Conservation (phyloP, 2,113 vertebrate species). For the Megaceryle torquata region DNA sequence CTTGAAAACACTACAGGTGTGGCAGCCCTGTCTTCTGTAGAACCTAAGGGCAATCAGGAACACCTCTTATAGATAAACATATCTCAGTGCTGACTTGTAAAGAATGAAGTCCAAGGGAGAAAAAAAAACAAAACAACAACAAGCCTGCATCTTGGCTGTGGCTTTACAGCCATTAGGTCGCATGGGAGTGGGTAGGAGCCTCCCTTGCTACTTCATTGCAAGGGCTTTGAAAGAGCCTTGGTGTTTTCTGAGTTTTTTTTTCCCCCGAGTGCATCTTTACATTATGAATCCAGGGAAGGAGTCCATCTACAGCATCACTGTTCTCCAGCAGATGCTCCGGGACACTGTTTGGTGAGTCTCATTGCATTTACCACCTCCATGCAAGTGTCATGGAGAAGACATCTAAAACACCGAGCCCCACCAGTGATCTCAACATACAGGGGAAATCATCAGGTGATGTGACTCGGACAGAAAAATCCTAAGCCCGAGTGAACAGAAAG, state of each 20-base stretch:
- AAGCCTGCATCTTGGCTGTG: not conserved
- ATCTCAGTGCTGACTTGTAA: not conserved
- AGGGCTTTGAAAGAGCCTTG: not conserved
- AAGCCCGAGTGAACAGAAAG: not conserved
- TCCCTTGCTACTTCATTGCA: not conserved
- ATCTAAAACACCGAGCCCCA: not conserved
- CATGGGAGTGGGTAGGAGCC: not conserved
- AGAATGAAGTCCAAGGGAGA: not conserved
- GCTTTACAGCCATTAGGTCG: not conserved
- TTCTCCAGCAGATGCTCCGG: not conserved
- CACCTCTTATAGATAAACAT: not conserved
- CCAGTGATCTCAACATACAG: not conserved
- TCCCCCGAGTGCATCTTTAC: not conserved
- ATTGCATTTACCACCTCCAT: not conserved
- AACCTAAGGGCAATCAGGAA: not conserved
- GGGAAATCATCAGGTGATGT: not conserved
- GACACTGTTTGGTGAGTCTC: not conserved
- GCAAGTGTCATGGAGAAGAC: not conserved
- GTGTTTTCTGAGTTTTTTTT: fast-evolving
- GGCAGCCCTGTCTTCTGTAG: not conserved
- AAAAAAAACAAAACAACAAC: not conserved
- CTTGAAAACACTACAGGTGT: not conserved
- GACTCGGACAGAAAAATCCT: not conserved
- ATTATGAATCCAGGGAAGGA: not conserved
- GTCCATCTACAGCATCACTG: not conserved